phyloP scores from a whole-genome alignment of 1,140 invertebrate species.

The Drosophila tsacasi region DNA sequence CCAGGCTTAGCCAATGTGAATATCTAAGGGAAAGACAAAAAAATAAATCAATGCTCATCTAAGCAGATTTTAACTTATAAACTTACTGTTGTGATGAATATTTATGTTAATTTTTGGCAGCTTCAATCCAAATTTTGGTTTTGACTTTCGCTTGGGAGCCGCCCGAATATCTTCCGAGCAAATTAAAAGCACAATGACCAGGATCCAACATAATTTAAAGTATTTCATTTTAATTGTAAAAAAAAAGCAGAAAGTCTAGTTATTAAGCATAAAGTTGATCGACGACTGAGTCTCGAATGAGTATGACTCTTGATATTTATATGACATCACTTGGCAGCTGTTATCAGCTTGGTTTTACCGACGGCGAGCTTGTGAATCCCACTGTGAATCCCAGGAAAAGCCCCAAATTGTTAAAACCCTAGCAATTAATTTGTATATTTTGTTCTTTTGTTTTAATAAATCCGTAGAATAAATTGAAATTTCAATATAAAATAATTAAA shows the following conservation, averaged over 20 bases:
- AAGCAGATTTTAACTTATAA: background rate
- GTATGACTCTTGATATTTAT: background rate
- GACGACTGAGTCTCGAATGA: constrained; percentile 6
- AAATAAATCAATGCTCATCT: background rate
- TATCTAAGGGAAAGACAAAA: constrained; percentile 43
- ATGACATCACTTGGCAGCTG: constrained; percentile 36
- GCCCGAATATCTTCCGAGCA: constrained; percentile 27
- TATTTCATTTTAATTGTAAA: constrained; percentile 54
- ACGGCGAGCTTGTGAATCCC: background rate
- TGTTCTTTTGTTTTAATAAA: background rate
- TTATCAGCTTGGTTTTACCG: constrained; percentile 4
- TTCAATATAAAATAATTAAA: too few relatives aligned
- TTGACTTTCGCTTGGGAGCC: constrained; percentile 49
- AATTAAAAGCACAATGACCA: constrained; percentile 34
- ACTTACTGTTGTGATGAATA: constrained; percentile 75
- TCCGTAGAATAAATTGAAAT: background rate
- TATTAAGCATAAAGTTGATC: constrained; percentile 1
- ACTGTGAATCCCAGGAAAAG: background rate
- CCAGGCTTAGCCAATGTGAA: constrained; percentile 53
- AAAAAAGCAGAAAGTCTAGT: background rate
- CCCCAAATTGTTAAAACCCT: background rate
- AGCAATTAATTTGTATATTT: background rate
- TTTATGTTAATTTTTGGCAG: constrained; percentile 66
- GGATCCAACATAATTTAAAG: constrained; percentile 49
- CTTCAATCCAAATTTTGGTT: constrained; percentile 16